A percentile compares a stretch with the other conserved stretches of the same genome.
These are phyloP conservation scores for Aldrovandia affinis DNA, from an alignment of 2,797 vertebrate genomes.

Conservation along the genomic window DNA sequence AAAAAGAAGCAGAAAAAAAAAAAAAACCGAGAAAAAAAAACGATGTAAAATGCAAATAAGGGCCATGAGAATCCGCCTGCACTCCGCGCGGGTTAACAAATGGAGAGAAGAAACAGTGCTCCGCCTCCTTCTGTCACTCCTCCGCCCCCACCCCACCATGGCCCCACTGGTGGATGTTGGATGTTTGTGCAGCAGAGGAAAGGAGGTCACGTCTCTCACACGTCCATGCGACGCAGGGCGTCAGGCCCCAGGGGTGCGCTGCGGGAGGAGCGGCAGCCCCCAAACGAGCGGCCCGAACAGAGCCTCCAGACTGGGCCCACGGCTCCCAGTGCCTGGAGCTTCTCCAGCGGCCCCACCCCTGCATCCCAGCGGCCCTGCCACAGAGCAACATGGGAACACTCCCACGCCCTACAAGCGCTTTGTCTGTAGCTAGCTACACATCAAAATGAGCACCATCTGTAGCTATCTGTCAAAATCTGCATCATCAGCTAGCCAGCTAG, in stretches of 20 bases:
- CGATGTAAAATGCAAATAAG: neutral
- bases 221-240: neutral
- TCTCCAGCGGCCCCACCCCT: neutral
- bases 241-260: neutral
- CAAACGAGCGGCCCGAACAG: too few species aligned
- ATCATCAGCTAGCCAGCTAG: too few species aligned
- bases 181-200: neutral
- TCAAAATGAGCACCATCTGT: too few species aligned
- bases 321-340: neutral
- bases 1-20: too few species aligned
- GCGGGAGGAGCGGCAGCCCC: too few species aligned
- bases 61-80: neutral
- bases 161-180: neutral
- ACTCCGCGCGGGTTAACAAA: neutral
- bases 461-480: too few species aligned
- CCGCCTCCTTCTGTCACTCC: neutral
- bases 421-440: neutral
- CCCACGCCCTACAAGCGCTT: neutral
- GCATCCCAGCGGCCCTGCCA: constrained; percentile 37
- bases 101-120: neutral
- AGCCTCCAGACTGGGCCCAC: too few species aligned
- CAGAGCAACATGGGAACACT: constrained; percentile 38
- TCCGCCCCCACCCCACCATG: neutral
- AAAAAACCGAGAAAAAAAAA: neutral
- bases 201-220: neutral